phyloP scores from a whole-genome alignment of 53 echinoderm and acorn worm genomes.

The Patiria pectinifera region DNA sequence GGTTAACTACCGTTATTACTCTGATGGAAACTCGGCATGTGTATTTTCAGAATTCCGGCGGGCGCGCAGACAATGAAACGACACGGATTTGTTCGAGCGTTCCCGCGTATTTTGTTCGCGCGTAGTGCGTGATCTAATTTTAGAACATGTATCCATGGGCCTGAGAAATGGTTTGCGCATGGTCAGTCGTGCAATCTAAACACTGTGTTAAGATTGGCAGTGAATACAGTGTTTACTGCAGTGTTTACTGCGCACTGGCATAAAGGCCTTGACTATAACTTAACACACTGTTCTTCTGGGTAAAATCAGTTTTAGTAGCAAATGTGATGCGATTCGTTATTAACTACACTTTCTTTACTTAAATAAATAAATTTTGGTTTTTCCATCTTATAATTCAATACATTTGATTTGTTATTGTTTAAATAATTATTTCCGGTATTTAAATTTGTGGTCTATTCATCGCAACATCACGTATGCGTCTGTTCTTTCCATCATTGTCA shows the following conservation, averaged over 20 bases:
- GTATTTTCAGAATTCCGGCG: no score
- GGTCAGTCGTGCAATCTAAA: neutral
- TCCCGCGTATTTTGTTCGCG: no score
- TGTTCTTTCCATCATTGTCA: neutral
- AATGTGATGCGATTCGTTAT: neutral
- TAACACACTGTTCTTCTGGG: neutral
- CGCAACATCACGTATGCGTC: neutral
- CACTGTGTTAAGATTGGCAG: neutral
- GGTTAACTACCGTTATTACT: no score
- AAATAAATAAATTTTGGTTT: neutral
- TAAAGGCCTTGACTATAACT: neutral
- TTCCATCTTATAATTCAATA: neutral
- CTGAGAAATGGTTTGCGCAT: neutral
- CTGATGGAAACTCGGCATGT: no score
- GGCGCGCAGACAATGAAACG: no score
- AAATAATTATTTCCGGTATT: neutral
- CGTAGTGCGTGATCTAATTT: neutral
- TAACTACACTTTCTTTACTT: neutral
- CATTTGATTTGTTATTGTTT: neutral
- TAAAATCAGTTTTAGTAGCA: neutral
- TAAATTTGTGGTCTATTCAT: neutral
- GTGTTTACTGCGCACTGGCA: neutral
- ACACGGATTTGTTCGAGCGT: no score
- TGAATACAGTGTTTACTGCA: neutral
- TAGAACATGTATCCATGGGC: constrained; percentile 6